These are phyloP conservation scores for Drosophila auraria DNA, from an alignment of 1,140 invertebrate species.

Conservation along the genomic window DNA sequence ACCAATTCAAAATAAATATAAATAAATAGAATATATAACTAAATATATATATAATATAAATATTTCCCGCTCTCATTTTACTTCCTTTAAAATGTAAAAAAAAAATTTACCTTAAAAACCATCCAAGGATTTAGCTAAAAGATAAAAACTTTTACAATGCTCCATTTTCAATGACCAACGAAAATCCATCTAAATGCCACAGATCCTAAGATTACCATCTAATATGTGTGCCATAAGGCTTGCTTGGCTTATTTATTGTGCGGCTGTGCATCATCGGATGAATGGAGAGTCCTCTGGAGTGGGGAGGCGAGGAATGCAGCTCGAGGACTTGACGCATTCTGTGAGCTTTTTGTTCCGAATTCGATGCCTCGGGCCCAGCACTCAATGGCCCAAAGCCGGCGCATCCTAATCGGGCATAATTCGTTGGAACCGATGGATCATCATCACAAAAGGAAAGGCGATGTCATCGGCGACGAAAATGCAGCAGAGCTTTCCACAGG, in stretches of 20 bases:
- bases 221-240: conserved; percentile 35
- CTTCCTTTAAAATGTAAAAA: not conserved
- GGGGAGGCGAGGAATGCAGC: conserved; percentile 1
- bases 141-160: not conserved
- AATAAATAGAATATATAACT: too few relatives aligned
- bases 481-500: conserved; percentile 25
- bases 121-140: not conserved
- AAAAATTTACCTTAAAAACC: not conserved
- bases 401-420: conserved; percentile 53
- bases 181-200: conserved; percentile 23
- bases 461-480: conserved; percentile 48
- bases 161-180: conserved; percentile 2
- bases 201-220: conserved; percentile 21
- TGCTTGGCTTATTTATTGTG: conserved; percentile 39
- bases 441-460: conserved; percentile 61
- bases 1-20: not conserved
- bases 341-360: conserved; percentile 57
- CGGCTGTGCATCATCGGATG: conserved; percentile 43
- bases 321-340: conserved; percentile 48
- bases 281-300: conserved; percentile 22
- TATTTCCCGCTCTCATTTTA: too few relatives aligned
- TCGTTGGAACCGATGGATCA: conserved; percentile 57
- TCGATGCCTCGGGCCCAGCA: conserved; percentile 23
- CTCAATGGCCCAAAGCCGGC: conserved; percentile 3
- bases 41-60: too few relatives aligned